A percentile compares a stretch with the other conserved stretches of the same genome.
phyloP scores from a whole-genome alignment of 2,113 vertebrate genomes.

The Sprattus sprattus region DNA sequence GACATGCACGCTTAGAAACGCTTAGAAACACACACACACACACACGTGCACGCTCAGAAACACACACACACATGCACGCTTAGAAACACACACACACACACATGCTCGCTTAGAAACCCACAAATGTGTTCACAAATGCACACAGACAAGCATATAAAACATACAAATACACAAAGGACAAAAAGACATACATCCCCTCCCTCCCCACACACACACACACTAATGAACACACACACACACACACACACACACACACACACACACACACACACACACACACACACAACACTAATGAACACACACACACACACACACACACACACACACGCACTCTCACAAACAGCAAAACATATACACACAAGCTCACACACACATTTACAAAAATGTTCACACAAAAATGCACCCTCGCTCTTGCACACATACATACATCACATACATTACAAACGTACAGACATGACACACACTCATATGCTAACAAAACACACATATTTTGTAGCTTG shows the following conservation, averaged over 20 bases:
- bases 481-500: background rate
- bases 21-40: conserved; percentile 1
- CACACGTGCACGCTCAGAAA: background rate
- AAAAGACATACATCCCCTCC: background rate
- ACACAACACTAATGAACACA: background rate
- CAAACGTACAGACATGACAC: background rate
- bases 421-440: background rate
- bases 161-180: background rate
- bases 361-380: background rate
- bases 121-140: background rate
- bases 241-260: background rate
- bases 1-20: background rate
- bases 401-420: no score
- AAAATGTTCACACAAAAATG: no score
- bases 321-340: background rate
- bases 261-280: background rate
- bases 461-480: background rate
- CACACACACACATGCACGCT: background rate
- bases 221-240: background rate
- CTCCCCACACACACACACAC: background rate
- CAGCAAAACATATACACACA: no score
- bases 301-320: background rate
- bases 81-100: conserved; percentile 4
- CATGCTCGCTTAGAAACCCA: background rate
- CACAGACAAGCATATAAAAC: no score